phyloP scores from a whole-genome alignment of 1,140 invertebrate species.

The Drosophila dunni region DNA sequence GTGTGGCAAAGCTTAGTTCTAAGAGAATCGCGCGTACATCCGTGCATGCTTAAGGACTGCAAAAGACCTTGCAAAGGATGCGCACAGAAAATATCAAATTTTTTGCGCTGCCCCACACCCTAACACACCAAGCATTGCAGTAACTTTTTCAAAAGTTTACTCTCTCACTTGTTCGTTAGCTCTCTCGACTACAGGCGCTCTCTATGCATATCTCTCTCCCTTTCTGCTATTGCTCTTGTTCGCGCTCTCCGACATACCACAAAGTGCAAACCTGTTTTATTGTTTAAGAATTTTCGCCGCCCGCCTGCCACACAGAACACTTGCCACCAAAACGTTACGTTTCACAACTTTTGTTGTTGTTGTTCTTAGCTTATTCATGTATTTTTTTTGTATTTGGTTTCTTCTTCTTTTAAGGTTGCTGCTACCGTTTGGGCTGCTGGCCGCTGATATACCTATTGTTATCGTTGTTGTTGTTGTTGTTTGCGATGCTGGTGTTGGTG shows the following conservation, averaged over 20 bases:
- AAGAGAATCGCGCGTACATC: background rate
- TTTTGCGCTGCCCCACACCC: constrained; percentile 7
- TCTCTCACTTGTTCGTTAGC: background rate
- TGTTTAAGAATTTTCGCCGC: constrained; percentile 50
- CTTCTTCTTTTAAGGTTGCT: constrained; percentile 38
- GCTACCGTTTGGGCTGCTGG: constrained; percentile 44
- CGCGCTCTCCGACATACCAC: constrained; percentile 15
- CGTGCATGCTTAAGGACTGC: constrained; percentile 16
- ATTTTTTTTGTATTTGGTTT: constrained; percentile 20
- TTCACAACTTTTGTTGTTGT: constrained; percentile 36
- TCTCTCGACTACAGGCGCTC: constrained; percentile 5
- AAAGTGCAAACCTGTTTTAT: constrained; percentile 52
- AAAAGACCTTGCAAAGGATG: constrained; percentile 51
- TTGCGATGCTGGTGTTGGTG: constrained; percentile 8
- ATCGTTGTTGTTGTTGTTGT: constrained; percentile 11
- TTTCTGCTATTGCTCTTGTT: background rate
- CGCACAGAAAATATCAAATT: constrained; percentile 21
- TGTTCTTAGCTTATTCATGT: constrained; percentile 17
- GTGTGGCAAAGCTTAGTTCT: constrained; percentile 20
- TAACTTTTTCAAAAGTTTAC: constrained; percentile 28
- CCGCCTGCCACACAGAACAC: constrained; percentile 55
- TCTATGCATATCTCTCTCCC: too few relatives aligned
- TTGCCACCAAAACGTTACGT: constrained; percentile 53
- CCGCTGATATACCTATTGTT: constrained; percentile 29
- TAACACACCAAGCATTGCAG: constrained; percentile 5